phyloP scores from a whole-genome alignment of 2,888 invertebrate genomes.

The Patella depressa region DNA sequence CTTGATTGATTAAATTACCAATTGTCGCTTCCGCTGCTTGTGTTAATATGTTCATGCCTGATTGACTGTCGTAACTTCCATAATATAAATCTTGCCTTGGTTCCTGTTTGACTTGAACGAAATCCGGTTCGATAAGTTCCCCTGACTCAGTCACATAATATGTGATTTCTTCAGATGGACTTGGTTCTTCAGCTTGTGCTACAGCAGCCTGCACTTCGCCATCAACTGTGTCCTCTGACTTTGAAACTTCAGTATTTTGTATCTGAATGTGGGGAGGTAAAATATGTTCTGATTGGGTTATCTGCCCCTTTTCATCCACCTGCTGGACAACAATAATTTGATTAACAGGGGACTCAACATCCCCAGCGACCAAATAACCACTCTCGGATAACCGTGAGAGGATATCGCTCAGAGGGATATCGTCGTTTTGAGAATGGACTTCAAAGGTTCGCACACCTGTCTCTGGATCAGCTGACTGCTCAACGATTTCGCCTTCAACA shows the following conservation, averaged over 20 bases:
- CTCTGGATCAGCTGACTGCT: not conserved
- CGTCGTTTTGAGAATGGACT: slow-evolving; percentile 7
- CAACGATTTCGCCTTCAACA: not conserved
- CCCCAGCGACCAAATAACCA: not conserved
- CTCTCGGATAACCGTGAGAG: not conserved
- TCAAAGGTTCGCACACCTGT: slow-evolving; percentile 2
- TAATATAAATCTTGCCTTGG: not conserved
- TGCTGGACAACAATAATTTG: not conserved
- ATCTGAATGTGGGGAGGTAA: slow-evolving; percentile 3
- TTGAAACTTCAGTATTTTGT: not conserved
- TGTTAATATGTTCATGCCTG: not conserved
- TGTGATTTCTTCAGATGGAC: not conserved
- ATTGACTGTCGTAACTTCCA: not conserved
- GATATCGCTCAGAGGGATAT: not conserved
- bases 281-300: slow-evolving; percentile 1
- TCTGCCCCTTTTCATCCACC: slow-evolving; percentile 7
- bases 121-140: not conserved
- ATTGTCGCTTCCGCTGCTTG: slow-evolving; percentile 4
- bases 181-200: not conserved
- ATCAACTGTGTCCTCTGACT: not conserved
- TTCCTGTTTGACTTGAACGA: not conserved
- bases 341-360: not conserved
- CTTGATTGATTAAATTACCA: slow-evolving; percentile 4
- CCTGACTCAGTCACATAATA: not conserved
- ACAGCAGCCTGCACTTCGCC: not conserved